Evolutionary conservation across 2,797 vertebrate species (phyloP).

Genomic region (Spea hammondii): DNA sequence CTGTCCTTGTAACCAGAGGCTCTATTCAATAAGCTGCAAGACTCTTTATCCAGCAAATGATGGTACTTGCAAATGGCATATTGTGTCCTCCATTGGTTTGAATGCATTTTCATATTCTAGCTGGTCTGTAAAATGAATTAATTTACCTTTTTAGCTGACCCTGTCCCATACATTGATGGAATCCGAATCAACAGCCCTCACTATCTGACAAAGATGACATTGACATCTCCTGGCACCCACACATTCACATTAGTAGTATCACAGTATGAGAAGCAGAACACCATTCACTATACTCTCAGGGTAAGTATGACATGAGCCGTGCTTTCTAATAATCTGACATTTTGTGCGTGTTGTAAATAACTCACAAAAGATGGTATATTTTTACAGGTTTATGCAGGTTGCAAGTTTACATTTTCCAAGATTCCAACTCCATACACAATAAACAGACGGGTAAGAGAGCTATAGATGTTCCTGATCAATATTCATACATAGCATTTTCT

Average conservation of each 20-base stretch:
- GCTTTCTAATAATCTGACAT: no score
- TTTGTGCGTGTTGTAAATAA: no score
- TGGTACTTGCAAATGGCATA: no score
- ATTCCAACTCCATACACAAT: slow-evolving; percentile 89
- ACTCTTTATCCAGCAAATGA: no score
- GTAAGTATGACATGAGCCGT: slow-evolving; percentile 65
- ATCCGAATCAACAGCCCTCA: slow-evolving; percentile 98
- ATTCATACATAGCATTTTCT: background rate
- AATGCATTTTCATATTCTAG: no score
- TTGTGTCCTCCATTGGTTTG: no score
- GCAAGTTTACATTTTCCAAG: slow-evolving; percentile 94
- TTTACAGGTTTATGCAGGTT: slow-evolving; percentile 86
- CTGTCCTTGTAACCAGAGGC: no score
- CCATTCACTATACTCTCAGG: slow-evolving; percentile 95
- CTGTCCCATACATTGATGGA: slow-evolving; percentile 92
- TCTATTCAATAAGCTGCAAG: no score
- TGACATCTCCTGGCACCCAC: slow-evolving; percentile 83
- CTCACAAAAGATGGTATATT: background rate
- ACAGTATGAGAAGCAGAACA: slow-evolving; percentile 99
- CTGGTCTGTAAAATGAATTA: background rate
- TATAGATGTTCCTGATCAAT: background rate
- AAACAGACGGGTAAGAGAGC: slow-evolving; percentile 81
- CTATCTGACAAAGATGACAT: slow-evolving; percentile 93
- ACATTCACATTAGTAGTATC: slow-evolving; percentile 95
- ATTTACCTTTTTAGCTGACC: slow-evolving; percentile 76